Evolutionary conservation across 64 coral and sea anemone genomes (phyloP).

Genomic region (Orbicella faveolata): DNA sequence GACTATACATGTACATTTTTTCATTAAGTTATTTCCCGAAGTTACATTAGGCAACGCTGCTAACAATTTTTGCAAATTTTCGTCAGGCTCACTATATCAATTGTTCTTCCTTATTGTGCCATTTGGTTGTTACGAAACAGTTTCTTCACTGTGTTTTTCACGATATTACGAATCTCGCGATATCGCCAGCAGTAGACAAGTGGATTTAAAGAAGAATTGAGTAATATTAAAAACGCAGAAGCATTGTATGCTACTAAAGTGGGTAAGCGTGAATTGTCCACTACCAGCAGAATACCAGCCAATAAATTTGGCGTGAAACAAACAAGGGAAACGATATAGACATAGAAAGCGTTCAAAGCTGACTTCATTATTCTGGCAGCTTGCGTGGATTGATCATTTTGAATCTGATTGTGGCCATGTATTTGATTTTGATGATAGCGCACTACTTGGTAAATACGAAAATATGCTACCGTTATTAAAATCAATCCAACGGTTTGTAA

Average conservation of each 20-base stretch:
- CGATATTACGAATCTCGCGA: background rate
- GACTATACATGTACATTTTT: too few species aligned
- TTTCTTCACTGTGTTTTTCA: background rate
- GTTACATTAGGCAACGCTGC: too few species aligned
- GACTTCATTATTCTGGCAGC: background rate
- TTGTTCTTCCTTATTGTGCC: too few species aligned
- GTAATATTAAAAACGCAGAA: background rate
- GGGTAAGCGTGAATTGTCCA: background rate
- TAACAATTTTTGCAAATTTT: too few species aligned
- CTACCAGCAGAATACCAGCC: background rate
- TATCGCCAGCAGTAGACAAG: slow-evolving; percentile 3
- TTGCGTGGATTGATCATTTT: background rate
- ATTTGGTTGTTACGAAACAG: background rate
- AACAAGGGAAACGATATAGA: background rate
- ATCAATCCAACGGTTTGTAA: background rate
- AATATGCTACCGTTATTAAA: background rate
- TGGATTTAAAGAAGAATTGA: slow-evolving; percentile 1
- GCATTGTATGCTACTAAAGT: background rate
- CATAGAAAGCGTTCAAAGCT: background rate
- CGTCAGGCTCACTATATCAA: too few species aligned
- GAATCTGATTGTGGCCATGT: too few species aligned
- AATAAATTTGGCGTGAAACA: background rate
- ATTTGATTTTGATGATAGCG: background rate
- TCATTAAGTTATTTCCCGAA: too few species aligned
- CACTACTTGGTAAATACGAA: background rate